phyloP scores from a whole-genome alignment of 2,113 vertebrate species.

The Bolborhynchus lineola region DNA sequence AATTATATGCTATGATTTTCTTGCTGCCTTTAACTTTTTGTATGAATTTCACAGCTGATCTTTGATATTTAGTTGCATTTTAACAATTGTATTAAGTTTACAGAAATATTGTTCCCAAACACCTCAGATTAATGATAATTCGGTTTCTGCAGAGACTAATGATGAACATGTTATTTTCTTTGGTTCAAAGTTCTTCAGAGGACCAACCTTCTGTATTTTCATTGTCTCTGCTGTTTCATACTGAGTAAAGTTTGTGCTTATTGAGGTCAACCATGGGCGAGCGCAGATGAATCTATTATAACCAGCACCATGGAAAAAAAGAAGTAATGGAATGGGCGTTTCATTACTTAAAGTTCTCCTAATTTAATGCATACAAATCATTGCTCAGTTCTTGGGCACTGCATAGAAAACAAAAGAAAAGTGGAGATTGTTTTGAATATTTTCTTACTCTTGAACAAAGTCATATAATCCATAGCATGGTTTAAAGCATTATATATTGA shows the following conservation, averaged over 20 bases:
- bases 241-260: neutral
- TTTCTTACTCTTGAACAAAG: neutral
- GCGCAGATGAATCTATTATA: neutral
- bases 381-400: neutral
- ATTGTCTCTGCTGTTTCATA: neutral
- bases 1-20: constrained; percentile 15
- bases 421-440: neutral
- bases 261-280: neutral
- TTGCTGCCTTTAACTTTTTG: neutral
- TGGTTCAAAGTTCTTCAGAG: neutral
- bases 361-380: neutral
- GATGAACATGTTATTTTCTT: neutral
- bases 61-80: neutral
- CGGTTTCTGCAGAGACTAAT: neutral
- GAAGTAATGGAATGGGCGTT: neutral
- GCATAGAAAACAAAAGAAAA: neutral
- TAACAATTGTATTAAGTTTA: neutral
- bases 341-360: neutral
- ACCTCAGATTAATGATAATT: neutral
- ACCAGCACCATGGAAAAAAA: neutral
- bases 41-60: neutral
- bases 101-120: neutral
- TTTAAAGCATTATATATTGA: neutral
- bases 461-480: neutral
- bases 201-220: neutral